These are phyloP conservation scores for Cardiocondyla obscurior DNA, from an alignment of 1,140 invertebrate genomes.

Conservation along the genomic window DNA sequence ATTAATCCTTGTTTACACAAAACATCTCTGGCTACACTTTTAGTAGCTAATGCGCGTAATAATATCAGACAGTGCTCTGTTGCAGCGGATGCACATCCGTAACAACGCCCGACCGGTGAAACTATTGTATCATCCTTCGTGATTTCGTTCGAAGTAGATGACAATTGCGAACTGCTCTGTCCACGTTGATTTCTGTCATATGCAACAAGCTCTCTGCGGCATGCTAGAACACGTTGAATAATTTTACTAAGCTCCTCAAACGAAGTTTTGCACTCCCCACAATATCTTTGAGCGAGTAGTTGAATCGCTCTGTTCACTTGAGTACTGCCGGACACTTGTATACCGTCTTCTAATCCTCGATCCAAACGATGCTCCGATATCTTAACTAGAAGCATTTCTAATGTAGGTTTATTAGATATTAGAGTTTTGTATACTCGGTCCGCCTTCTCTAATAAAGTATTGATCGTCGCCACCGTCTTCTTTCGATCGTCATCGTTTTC, in stretches of 20 bases:
- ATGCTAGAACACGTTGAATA: constrained; percentile 95
- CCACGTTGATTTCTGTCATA: constrained; percentile 94
- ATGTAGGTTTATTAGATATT: constrained; percentile 93
- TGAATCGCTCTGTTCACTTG: constrained; percentile 94
- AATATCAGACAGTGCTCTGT: constrained; percentile 97
- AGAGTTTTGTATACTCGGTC: constrained; percentile 97
- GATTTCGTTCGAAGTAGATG: constrained; percentile 49
- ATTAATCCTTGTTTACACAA: constrained; percentile 95
- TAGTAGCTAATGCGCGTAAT: constrained; percentile 95
- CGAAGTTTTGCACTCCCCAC: constrained; percentile 95
- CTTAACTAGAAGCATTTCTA: constrained; percentile 92
- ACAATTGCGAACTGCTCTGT: constrained; percentile 60
- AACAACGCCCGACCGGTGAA: constrained; percentile 86
- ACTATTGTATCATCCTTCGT: constrained; percentile 55
- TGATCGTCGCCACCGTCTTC: constrained; percentile 96
- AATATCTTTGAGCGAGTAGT: constrained; percentile 95
- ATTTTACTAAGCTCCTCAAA: constrained; percentile 99
- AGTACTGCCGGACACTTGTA: constrained; percentile 84
- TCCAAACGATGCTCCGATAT: constrained; percentile 91
- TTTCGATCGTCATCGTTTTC: constrained; percentile 98
- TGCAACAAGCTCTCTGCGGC: constrained; percentile 94
- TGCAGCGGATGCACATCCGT: constrained; percentile 93
- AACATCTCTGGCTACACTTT: constrained; percentile 89
- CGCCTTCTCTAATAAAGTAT: constrained; percentile 95
- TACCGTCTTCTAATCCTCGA: constrained; percentile 86